These are phyloP conservation scores for Limenitis camilla DNA, from an alignment of 2,888 invertebrate genomes.

Conservation along the genomic window DNA sequence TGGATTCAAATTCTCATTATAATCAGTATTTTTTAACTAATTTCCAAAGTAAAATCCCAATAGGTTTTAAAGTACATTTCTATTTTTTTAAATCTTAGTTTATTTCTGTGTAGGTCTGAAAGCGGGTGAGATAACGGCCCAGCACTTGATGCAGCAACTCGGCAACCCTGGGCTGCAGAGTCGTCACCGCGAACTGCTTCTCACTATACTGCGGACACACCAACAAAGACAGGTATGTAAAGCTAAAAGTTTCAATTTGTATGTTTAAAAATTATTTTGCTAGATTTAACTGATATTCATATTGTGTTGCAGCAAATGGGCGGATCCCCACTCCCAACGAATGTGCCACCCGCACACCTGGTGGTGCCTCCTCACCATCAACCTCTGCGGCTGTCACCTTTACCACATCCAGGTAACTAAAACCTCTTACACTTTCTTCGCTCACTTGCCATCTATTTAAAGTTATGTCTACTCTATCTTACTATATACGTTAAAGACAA, in stretches of 20 bases:
- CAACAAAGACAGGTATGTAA: slow-evolving; percentile 53
- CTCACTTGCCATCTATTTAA: no score
- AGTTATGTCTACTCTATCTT: no score
- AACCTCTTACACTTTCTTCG: neutral
- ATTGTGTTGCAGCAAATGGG: slow-evolving; percentile 41
- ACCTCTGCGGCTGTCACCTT: slow-evolving; percentile 76
- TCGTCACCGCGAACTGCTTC: slow-evolving; percentile 81
- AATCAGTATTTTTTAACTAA: no score
- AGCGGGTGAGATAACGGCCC: slow-evolving; percentile 84
- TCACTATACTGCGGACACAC: slow-evolving; percentile 76
- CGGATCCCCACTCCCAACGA: slow-evolving; percentile 55
- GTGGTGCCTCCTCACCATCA: slow-evolving; percentile 65
- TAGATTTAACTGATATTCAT: neutral
- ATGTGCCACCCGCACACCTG: slow-evolving; percentile 41
- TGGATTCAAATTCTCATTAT: no score
- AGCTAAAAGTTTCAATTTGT: neutral
- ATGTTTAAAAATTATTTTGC: neutral
- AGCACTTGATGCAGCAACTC: slow-evolving; percentile 84
- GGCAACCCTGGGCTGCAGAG: slow-evolving; percentile 82
- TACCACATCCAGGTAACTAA: slow-evolving; percentile 74
- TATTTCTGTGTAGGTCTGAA: slow-evolving; percentile 74
- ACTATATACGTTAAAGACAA: no score
- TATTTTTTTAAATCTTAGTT: neutral
- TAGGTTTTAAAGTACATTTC: neutral
- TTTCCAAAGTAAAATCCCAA: no score